phyloP scores from a whole-genome alignment of 1,140 invertebrate species.

The Papilio helenus region DNA sequence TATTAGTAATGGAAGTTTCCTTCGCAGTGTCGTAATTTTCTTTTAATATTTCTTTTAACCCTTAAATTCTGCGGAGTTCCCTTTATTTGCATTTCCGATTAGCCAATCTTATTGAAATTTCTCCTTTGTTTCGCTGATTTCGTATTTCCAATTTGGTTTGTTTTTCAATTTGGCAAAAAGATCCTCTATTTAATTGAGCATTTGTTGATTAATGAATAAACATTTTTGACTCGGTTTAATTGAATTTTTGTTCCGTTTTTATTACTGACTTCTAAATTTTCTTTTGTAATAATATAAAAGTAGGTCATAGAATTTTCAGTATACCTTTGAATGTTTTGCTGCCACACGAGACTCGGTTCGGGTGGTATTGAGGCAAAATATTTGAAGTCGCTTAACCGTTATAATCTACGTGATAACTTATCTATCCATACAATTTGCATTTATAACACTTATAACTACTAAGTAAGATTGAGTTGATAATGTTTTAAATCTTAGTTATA shows the following conservation, averaged over 20 bases:
- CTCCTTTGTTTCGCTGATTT: conserved; percentile 26
- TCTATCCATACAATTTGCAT: too few relatives aligned
- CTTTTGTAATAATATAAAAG: not conserved
- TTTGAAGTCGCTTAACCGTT: too few relatives aligned
- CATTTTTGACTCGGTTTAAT: not conserved
- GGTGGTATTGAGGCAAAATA: too few relatives aligned
- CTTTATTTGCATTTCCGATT: conserved; percentile 28
- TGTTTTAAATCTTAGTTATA: too few relatives aligned
- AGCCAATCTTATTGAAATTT: conserved; percentile 31
- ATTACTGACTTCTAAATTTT: not conserved
- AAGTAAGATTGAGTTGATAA: too few relatives aligned
- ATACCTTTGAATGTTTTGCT: too few relatives aligned
- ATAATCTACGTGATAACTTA: too few relatives aligned
- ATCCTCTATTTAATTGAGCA: not conserved
- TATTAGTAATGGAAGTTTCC: conserved; percentile 47
- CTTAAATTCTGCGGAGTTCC: conserved; percentile 1
- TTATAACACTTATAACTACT: too few relatives aligned
- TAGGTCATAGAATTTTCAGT: not conserved
- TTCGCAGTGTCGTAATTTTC: conserved; percentile 50
- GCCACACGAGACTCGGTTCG: too few relatives aligned
- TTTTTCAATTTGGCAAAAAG: conserved; percentile 3
- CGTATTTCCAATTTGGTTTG: not conserved
- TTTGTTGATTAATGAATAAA: conserved; percentile 23
- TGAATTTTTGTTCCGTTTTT: not conserved
- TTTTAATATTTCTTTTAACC: conserved; percentile 50